phyloP scores from a whole-genome alignment of 2,888 invertebrate species.

The Eremobia ochroleuca region DNA sequence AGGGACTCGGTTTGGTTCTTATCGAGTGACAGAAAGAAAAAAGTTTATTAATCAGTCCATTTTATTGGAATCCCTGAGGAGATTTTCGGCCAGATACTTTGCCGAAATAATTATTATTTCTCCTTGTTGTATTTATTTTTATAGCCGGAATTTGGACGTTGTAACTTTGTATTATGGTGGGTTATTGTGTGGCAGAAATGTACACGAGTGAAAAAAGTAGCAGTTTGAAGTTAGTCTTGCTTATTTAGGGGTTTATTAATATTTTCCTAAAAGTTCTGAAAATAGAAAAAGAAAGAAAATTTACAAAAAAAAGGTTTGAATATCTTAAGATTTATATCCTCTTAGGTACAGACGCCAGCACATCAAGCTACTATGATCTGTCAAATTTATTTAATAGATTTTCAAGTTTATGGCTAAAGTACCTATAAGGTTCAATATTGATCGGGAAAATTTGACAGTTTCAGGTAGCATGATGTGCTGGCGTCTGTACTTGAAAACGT shows the following conservation, averaged over 20 bases:
- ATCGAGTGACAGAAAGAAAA: slow-evolving; percentile 53
- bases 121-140: slow-evolving; percentile 24
- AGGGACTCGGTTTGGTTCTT: slow-evolving; percentile 30
- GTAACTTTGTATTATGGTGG: not conserved
- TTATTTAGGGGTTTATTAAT: slow-evolving; percentile 30
- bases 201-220: not conserved
- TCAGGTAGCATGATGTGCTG: no score
- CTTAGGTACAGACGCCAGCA: no score
- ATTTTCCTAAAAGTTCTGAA: not conserved
- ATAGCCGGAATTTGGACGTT: not conserved
- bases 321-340: not conserved
- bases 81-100: slow-evolving; percentile 23
- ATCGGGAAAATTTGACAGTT: no score
- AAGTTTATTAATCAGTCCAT: slow-evolving; percentile 60
- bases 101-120: slow-evolving; percentile 46
- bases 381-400: no score
- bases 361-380: no score
- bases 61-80: slow-evolving; percentile 52
- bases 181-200: not conserved
- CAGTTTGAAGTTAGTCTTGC: slow-evolving; percentile 2
- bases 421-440: no score
- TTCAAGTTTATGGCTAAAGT: no score
- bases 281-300: not conserved
- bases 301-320: not conserved
- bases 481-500: no score